A percentile compares a stretch with the other conserved stretches of the same genome.
These are phyloP conservation scores for Papilio polytes DNA, from an alignment of 1,140 invertebrate species.

Conservation along the genomic window DNA sequence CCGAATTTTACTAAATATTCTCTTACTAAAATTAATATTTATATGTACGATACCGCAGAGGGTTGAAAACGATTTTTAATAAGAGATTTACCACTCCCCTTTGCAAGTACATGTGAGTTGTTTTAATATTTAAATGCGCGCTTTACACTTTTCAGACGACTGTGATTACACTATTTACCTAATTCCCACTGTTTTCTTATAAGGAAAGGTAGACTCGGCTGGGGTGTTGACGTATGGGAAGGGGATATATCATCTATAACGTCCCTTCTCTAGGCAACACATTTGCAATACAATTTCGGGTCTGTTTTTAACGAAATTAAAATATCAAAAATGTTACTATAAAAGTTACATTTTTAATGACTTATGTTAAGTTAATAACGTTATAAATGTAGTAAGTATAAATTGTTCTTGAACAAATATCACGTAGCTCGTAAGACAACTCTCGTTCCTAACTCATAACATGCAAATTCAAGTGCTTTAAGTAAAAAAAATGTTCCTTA, in stretches of 20 bases:
- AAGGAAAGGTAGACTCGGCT: no score
- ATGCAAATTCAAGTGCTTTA: slow-evolving; percentile 63
- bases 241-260: no score
- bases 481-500: slow-evolving; percentile 60
- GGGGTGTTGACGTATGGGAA: no score
- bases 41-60: not conserved
- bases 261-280: no score
- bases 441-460: slow-evolving; percentile 57
- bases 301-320: no score
- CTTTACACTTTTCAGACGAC: no score
- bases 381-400: not conserved
- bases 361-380: not conserved
- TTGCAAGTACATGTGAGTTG: not conserved
- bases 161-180: no score
- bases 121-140: not conserved
- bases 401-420: slow-evolving; percentile 31
- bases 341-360: not conserved
- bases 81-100: not conserved
- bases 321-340: not conserved
- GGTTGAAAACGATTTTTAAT: slow-evolving; percentile 13
- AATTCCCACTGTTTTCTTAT: no score
- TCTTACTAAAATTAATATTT: not conserved
- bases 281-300: no score
- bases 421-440: slow-evolving; percentile 40
- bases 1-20: slow-evolving; percentile 12